Evolutionary conservation across 1,140 invertebrate genomes (phyloP).

Genomic region (Hylaeus anthracinus): DNA sequence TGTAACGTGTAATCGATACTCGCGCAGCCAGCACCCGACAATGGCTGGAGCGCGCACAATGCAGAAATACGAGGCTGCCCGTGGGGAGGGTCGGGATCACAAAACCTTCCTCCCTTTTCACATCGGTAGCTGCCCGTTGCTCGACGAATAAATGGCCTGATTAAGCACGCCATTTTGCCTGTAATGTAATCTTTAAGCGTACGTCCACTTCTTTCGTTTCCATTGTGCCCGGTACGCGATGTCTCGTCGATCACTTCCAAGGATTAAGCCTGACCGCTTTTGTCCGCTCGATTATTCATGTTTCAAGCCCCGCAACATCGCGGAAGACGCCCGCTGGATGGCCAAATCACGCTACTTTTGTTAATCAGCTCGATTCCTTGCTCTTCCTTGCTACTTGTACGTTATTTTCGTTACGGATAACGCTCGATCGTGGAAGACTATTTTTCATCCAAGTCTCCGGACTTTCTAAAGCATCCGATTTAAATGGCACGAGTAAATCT

Average conservation of each 20-base stretch:
- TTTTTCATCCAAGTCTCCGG: too few relatives aligned
- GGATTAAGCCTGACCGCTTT: constrained; percentile 25
- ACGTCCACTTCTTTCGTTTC: constrained; percentile 41
- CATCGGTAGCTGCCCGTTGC: constrained; percentile 29
- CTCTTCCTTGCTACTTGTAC: too few relatives aligned
- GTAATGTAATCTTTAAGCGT: constrained; percentile 67
- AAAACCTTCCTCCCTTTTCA: constrained; percentile 56
- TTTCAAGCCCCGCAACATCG: constrained; percentile 18
- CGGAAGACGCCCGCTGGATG: neutral
- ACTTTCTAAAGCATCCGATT: too few relatives aligned
- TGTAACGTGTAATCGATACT: constrained; percentile 62
- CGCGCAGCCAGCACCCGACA: neutral
- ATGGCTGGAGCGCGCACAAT: constrained; percentile 43
- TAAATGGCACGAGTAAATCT: too few relatives aligned
- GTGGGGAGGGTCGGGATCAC: constrained; percentile 27
- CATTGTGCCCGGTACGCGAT: constrained; percentile 53
- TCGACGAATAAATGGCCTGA: constrained; percentile 69
- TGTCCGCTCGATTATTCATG: constrained; percentile 32
- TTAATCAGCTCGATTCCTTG: too few relatives aligned
- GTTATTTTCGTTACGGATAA: too few relatives aligned
- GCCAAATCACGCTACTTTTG: too few relatives aligned
- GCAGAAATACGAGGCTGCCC: constrained; percentile 39
- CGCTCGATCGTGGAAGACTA: too few relatives aligned
- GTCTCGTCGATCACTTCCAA: constrained; percentile 48
- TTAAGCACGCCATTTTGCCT: constrained; percentile 71